Conservation (phyloP, 2,888 invertebrate species). For the Drosophila algonquin region DNA sequence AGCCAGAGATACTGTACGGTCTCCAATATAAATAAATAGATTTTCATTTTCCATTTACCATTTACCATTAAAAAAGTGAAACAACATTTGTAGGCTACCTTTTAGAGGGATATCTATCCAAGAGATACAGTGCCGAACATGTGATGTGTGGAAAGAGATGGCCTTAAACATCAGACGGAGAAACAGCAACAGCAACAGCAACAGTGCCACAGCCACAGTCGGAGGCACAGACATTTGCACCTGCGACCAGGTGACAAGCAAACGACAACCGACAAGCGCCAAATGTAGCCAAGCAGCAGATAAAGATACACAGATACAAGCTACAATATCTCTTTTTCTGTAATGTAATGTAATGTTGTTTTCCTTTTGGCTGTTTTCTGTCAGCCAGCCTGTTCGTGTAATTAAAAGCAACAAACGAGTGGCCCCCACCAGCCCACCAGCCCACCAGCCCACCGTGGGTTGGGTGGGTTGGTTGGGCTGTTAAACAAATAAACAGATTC, state of each 20-base stretch:
- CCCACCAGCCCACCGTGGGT: conserved; percentile 10
- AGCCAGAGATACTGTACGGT: conserved; percentile 2
- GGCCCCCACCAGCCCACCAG: conserved; percentile 42
- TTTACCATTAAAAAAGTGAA: conserved; percentile 28
- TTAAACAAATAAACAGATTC: conserved; percentile 62
- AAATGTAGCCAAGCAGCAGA: conserved; percentile 58
- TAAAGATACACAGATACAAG: conserved; percentile 33
- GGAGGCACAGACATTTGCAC: conserved; percentile 35
- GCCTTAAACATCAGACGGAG: conserved; percentile 36
- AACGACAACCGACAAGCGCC: conserved; percentile 33
- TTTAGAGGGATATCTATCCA: conserved; percentile 31
- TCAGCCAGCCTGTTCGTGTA: conserved; percentile 53
- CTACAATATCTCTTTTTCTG: conserved; percentile 21
- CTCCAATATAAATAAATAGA: conserved; percentile 50
- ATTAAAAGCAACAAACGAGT: conserved; percentile 75
- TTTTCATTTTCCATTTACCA: conserved; percentile 14
- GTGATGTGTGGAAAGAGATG: conserved; percentile 66
- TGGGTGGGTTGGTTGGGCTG: conserved; percentile 35
- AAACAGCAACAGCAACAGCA: too few relatives aligned
- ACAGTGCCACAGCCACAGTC: neutral
- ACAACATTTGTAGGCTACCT: conserved; percentile 52
- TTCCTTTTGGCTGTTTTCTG: conserved; percentile 39
- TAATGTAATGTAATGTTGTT: conserved; percentile 33
- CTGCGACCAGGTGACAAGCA: conserved; percentile 22
- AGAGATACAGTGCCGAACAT: conserved; percentile 36